A percentile compares a stretch with the other conserved stretches of the same genome.
These are phyloP conservation scores for Yponomeuta cagnagella DNA, from an alignment of 2,888 invertebrate genomes.

Conservation along the genomic window DNA sequence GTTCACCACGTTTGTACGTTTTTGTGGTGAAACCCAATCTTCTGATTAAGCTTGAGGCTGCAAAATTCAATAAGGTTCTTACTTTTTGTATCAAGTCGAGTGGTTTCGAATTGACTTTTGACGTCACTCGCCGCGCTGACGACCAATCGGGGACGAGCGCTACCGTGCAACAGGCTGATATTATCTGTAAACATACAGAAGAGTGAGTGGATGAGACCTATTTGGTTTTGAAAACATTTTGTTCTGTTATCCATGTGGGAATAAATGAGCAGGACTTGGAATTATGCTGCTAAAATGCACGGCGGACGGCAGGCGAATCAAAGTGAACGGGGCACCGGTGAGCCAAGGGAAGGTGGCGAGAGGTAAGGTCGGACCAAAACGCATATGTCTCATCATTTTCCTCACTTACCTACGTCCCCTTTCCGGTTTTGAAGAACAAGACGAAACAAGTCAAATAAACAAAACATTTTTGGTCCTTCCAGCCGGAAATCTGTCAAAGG, in stretches of 20 bases:
- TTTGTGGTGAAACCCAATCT: constrained; percentile 4
- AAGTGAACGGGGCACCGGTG: constrained; percentile 62
- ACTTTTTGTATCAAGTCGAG: constrained; percentile 49
- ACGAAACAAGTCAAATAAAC: no score
- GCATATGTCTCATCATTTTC: background rate
- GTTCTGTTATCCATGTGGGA: background rate
- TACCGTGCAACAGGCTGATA: constrained; percentile 31
- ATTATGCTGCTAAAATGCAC: constrained; percentile 72
- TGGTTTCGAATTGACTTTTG: constrained; percentile 62
- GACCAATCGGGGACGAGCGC: constrained; percentile 51
- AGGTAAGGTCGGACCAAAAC: constrained; percentile 43
- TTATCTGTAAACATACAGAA: constrained; percentile 9
- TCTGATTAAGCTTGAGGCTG: background rate
- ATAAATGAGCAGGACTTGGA: constrained; percentile 21
- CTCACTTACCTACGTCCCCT: no score
- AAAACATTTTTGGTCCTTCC: background rate
- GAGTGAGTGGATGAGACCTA: background rate
- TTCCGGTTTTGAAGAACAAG: no score
- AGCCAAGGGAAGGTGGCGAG: constrained; percentile 64
- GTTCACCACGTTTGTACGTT: background rate
- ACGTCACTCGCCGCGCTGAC: constrained; percentile 54
- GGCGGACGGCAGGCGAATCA: constrained; percentile 68
- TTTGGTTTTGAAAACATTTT: constrained; percentile 32
- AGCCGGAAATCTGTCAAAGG: background rate
- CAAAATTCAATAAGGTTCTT: background rate